Evolutionary conservation across 2,888 invertebrate genomes (phyloP).

Genomic region (Acanthosepion pharaonis): DNA sequence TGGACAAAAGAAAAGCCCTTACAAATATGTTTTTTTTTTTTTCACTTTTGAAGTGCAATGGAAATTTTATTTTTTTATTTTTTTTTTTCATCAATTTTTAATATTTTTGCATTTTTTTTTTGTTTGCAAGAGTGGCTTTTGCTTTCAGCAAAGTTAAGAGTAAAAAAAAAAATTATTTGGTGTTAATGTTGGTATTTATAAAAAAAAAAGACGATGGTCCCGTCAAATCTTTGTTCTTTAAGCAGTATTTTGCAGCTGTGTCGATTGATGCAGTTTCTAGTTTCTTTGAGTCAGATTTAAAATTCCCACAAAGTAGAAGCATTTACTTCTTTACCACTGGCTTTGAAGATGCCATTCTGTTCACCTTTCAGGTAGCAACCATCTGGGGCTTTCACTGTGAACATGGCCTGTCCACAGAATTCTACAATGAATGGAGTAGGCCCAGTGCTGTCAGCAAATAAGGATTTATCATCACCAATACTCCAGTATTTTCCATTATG

Average conservation of each 20-base stretch:
- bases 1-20: not conserved
- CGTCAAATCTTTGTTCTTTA: not conserved
- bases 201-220: conserved; percentile 10
- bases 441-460: conserved; percentile 87
- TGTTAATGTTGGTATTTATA: conserved; percentile 1
- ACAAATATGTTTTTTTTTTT: not conserved
- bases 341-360: conserved; percentile 72
- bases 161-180: conserved; percentile 33
- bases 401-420: conserved; percentile 91
- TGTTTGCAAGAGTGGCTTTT: not conserved
- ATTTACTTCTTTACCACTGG: conserved; percentile 57
- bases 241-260: conserved; percentile 33
- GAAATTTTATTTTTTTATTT: not conserved
- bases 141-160: not conserved
- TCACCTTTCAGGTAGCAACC: conserved; percentile 77
- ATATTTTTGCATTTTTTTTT: not conserved
- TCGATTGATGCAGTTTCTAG: not conserved
- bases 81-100: not conserved
- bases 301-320: conserved; percentile 62
- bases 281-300: conserved; percentile 52
- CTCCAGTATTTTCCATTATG: conserved; percentile 96
- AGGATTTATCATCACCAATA: conserved; percentile 86
- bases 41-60: no score
- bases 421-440: conserved; percentile 93
- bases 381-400: conserved; percentile 86